Evolutionary conservation across 2,888 invertebrate species (phyloP).

Genomic region (Helleia helle): DNA sequence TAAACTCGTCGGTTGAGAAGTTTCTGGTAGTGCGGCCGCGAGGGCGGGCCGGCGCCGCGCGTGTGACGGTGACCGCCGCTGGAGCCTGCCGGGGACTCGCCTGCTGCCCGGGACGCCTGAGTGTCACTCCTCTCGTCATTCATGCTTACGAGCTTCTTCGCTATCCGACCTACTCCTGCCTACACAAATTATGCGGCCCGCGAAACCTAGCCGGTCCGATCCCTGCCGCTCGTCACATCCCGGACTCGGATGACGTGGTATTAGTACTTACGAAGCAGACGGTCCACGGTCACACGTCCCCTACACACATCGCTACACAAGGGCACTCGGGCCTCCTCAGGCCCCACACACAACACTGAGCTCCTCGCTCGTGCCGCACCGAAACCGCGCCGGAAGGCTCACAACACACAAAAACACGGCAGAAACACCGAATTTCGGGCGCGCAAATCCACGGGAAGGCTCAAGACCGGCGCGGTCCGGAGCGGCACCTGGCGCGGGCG

Average conservation of each 20-base stretch:
- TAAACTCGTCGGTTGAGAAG: slow-evolving; percentile 35
- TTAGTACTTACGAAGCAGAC: slow-evolving; percentile 63
- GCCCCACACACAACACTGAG: slow-evolving; percentile 64
- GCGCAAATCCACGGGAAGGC: slow-evolving; percentile 74
- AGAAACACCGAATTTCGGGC: slow-evolving; percentile 67
- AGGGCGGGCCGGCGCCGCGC: slow-evolving; percentile 33
- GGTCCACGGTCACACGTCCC: slow-evolving; percentile 64
- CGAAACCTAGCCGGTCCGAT: slow-evolving; percentile 32
- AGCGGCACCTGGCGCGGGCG: slow-evolving; percentile 73
- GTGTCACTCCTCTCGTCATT: slow-evolving; percentile 37
- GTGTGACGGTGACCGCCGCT: slow-evolving; percentile 48
- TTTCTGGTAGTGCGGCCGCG: slow-evolving; percentile 26
- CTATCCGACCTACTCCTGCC: slow-evolving; percentile 34
- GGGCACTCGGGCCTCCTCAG: slow-evolving; percentile 56
- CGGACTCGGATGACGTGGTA: slow-evolving; percentile 31
- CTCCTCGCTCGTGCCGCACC: slow-evolving; percentile 49
- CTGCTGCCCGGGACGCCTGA: slow-evolving; percentile 24
- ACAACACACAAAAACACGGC: slow-evolving; percentile 61
- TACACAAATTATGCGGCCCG: slow-evolving; percentile 33
- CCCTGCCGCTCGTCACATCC: slow-evolving; percentile 26
- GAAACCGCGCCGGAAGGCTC: slow-evolving; percentile 59
- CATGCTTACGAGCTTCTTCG: slow-evolving; percentile 46
- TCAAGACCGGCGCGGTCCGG: slow-evolving; percentile 77
- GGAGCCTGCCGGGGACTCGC: slow-evolving; percentile 36
- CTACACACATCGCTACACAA: slow-evolving; percentile 64